These are phyloP conservation scores for Sinotaia quadrata DNA, from an alignment of 2,888 invertebrate species.

Conservation along the genomic window DNA sequence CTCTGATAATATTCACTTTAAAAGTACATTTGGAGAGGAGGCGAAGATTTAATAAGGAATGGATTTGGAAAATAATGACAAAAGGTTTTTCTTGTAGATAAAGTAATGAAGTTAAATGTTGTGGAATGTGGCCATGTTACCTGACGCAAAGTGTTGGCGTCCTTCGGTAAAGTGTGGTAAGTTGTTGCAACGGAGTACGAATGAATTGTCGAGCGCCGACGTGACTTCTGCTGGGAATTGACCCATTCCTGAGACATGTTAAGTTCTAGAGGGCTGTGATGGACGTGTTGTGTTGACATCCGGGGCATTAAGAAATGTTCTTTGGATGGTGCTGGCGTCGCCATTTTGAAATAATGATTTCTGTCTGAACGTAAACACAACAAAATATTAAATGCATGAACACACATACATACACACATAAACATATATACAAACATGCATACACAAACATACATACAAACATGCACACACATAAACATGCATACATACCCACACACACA, in stretches of 20 bases:
- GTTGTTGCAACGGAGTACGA: constrained; percentile 33
- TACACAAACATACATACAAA: constrained; percentile 15
- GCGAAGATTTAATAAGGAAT: no score
- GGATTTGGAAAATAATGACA: no score
- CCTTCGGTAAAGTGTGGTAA: constrained; percentile 25
- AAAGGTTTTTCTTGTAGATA: no score
- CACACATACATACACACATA: constrained; percentile 1
- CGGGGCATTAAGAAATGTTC: constrained; percentile 7
- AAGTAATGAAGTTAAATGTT: no score
- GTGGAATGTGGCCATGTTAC: no score
- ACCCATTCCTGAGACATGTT: constrained; percentile 20
- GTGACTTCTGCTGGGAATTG: constrained; percentile 39
- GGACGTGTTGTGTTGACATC: neutral
- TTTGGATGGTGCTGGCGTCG: neutral
- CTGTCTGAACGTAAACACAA: no score
- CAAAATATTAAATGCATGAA: no score
- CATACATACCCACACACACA: neutral
- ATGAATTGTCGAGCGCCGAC: constrained; percentile 55
- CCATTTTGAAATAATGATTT: neutral
- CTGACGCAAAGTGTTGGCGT: constrained; percentile 13
- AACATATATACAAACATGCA: constrained; percentile 12
- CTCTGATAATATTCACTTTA: no score
- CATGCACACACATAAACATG: constrained; percentile 1
- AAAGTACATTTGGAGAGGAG: no score
- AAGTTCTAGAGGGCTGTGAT: constrained; percentile 5